phyloP scores from a whole-genome alignment of 2,888 invertebrate genomes.

The Synanthedon andrenaeformis region DNA sequence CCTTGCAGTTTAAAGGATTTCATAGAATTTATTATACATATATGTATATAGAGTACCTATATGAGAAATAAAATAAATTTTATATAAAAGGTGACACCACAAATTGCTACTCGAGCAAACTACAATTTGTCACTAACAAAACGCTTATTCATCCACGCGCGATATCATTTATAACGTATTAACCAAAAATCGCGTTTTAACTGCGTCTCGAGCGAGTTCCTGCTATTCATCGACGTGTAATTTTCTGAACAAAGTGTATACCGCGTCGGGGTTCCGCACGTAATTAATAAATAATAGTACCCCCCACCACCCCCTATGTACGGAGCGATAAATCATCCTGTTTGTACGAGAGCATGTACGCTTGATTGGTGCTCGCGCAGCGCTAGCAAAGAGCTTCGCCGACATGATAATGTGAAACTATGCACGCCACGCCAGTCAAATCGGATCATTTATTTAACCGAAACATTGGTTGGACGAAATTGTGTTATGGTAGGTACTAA shows the following conservation, averaged over 20 bases:
- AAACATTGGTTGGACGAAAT: too few relatives aligned
- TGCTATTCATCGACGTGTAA: conserved; percentile 4
- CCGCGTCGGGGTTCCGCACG: neutral
- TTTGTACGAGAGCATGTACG: neutral
- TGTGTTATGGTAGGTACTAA: too few relatives aligned
- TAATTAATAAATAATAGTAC: conserved; percentile 5
- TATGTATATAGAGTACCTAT: too few relatives aligned
- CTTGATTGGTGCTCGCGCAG: too few relatives aligned
- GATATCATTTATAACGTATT: neutral
- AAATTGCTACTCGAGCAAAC: neutral
- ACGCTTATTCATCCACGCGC: neutral
- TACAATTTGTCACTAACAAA: conserved; percentile 1
- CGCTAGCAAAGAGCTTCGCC: too few relatives aligned
- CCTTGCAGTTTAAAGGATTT: too few relatives aligned
- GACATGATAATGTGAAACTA: too few relatives aligned
- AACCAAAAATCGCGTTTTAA: neutral
- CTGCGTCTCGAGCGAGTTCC: conserved; percentile 1
- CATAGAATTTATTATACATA: too few relatives aligned
- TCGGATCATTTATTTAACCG: too few relatives aligned
- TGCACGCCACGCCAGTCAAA: too few relatives aligned
- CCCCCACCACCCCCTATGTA: neutral
- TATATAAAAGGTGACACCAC: too few relatives aligned
- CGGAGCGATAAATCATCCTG: conserved; percentile 2
- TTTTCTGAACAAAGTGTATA: conserved; percentile 2
- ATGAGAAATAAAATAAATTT: too few relatives aligned